Conservation (phyloP, 1,140 invertebrate genomes). For the Bombus confusus region DNA sequence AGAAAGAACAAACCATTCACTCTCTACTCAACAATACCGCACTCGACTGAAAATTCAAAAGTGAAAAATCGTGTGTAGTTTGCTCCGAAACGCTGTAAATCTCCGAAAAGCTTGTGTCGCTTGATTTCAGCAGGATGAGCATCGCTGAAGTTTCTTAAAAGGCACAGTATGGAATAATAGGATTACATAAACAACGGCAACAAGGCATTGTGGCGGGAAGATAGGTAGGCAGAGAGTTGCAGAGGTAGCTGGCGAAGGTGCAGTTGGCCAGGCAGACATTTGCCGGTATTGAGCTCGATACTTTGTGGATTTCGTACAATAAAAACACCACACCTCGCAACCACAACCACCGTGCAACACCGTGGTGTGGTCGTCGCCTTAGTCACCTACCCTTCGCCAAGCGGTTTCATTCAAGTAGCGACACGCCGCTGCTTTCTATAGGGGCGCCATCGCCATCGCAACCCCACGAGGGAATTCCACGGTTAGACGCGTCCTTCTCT, state of each 20-base stretch:
- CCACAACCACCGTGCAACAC: neutral
- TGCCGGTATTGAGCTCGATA: constrained; percentile 71
- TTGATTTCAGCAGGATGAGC: constrained; percentile 55
- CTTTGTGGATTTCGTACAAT: constrained; percentile 79
- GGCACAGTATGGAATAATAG: constrained; percentile 81
- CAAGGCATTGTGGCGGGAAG: constrained; percentile 78
- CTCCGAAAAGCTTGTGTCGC: neutral
- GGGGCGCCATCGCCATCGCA: constrained; percentile 41
- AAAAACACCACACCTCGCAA: constrained; percentile 45
- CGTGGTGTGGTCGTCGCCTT: constrained; percentile 51
- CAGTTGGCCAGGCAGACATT: constrained; percentile 73
- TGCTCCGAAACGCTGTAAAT: neutral
- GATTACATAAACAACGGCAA: constrained; percentile 83
- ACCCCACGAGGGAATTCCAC: constrained; percentile 55
- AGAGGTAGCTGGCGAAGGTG: constrained; percentile 28
- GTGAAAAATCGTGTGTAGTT: neutral
- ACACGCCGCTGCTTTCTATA: constrained; percentile 55
- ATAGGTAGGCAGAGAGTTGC: constrained; percentile 59
- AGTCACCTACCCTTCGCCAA: constrained; percentile 51
- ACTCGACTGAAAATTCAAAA: neutral
- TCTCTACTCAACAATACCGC: neutral
- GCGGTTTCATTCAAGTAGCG: constrained; percentile 60
- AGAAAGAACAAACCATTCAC: neutral
- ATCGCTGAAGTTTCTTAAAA: constrained; percentile 68
- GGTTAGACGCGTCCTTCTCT: constrained; percentile 50